Conservation (phyloP, 1,140 invertebrate genomes). For the Scaptomyza graminum region DNA sequence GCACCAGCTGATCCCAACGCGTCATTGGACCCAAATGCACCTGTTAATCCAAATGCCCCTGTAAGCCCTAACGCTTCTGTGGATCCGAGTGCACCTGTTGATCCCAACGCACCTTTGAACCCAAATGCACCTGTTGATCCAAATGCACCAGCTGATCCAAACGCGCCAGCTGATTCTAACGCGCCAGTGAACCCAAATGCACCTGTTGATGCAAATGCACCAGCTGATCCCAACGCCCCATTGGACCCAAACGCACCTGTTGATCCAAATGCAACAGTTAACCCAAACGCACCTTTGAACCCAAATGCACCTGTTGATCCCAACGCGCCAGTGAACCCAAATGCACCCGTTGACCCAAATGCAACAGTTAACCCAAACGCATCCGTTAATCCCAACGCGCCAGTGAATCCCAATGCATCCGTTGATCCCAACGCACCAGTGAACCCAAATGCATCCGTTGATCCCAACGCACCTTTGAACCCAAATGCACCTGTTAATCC, state of each 20-base stretch:
- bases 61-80: not conserved
- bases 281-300: not conserved
- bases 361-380: slow-evolving; percentile 1
- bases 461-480: not conserved
- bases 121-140: not conserved
- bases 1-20: not conserved
- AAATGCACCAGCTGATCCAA: not conserved
- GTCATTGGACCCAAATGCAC: not conserved
- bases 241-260: not conserved
- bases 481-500: not conserved
- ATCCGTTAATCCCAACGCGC: slow-evolving; percentile 2
- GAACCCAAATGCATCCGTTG: not conserved
- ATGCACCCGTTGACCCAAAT: not conserved
- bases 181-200: not conserved
- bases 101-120: not conserved
- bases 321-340: not conserved
- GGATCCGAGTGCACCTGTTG: not conserved
- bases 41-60: not conserved
- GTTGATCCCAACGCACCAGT: no score
- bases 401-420: not conserved
- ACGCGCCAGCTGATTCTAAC: not conserved
- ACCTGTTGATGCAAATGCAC: not conserved
- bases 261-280: not conserved
- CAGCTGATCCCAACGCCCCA: not conserved
- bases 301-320: slow-evolving; percentile 11